Evolutionary conservation across 1,140 invertebrate species (phyloP), one percentile per base, ranked within the genome.

Genomic region (Cydia strobilella): DNA sequence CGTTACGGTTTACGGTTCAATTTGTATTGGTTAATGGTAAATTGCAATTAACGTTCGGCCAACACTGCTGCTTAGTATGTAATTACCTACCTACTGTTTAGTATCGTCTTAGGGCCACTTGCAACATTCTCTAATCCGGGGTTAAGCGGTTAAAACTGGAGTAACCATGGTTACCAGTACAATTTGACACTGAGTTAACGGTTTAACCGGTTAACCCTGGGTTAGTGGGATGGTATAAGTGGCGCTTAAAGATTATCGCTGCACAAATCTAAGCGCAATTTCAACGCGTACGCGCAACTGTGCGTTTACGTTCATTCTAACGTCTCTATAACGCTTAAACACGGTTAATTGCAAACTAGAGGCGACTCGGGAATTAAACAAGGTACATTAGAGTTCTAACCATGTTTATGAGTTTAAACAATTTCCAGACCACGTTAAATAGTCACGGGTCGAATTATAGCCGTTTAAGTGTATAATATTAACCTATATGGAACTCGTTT

Each of bases 371-470:
- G 54, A 74, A 74, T 74, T 74, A 66, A 66, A 74, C 73, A 74
- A 74, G 35, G 35, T 23, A 45, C 31, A 65, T 25, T 65, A 42
- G 42, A 42, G 13, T 42, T 69, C 27, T 66, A 48, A 39, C 20
- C 35, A 42, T 71, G 65, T 51, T 75, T 69, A 75, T 65, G 74
- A 75, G 65, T 75, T 75, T 75, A 39, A 66, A 75, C 74, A 75
- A 75, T 71, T 75, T 59, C 59, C 54, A 31, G 48, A 51, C 65
- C 23, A 51, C 73, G 66, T 66, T 18, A 35, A 35, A 0, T 18
- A 69, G 18, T 9, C 65, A 18, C 31, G 65, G 65, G 65, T 20
- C 31, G 65, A 69, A 69, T 69, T 69, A 69, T 69, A 27, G 65
- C 65, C 65, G 65, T 69, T 69, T 69, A 35, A 35, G 65, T 69